A percentile compares a stretch with the other conserved stretches of the same genome.
Conservation (phyloP, 2,797 vertebrate species). For the Urophycis tenuis region DNA sequence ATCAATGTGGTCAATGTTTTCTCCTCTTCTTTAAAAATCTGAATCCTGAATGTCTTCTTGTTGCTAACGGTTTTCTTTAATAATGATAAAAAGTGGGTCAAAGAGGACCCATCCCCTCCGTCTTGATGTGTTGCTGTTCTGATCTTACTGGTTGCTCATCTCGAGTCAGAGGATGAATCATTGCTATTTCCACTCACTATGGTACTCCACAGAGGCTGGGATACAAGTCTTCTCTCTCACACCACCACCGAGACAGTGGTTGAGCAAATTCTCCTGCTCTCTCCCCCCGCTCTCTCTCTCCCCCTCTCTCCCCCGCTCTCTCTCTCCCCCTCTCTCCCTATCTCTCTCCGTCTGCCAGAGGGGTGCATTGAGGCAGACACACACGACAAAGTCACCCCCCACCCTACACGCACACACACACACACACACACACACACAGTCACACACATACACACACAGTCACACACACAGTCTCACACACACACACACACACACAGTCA, state of each 20-base stretch:
- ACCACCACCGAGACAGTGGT: constrained; percentile 43
- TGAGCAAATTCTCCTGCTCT: constrained; percentile 26
- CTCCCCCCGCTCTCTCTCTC: constrained; percentile 30
- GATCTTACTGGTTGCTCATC: constrained; percentile 45
- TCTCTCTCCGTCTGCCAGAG: constrained; percentile 41
- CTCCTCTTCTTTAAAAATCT: not conserved
- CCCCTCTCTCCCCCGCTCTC: constrained; percentile 43
- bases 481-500: constrained; percentile 47
- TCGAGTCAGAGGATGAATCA: constrained; percentile 56
- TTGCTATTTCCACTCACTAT: constrained; percentile 47
- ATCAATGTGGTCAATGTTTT: not conserved
- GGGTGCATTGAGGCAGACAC: constrained; percentile 60
- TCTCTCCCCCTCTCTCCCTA: constrained; percentile 23
- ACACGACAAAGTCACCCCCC: constrained; percentile 50
- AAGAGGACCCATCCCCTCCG: not conserved
- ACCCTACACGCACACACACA: constrained; percentile 34
- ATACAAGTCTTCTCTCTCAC: constrained; percentile 46
- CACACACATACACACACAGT: constrained; percentile 26
- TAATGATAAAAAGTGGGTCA: not conserved
- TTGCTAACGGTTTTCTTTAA: not conserved
- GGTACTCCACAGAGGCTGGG: constrained; percentile 37
- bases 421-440: constrained; percentile 24
- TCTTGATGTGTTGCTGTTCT: not conserved
- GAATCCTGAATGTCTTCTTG: not conserved
- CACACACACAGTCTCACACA: too few species aligned